These are phyloP conservation scores for Ranitomeya imitator DNA, from an alignment of 2,113 vertebrate genomes.

Conservation along the genomic window DNA sequence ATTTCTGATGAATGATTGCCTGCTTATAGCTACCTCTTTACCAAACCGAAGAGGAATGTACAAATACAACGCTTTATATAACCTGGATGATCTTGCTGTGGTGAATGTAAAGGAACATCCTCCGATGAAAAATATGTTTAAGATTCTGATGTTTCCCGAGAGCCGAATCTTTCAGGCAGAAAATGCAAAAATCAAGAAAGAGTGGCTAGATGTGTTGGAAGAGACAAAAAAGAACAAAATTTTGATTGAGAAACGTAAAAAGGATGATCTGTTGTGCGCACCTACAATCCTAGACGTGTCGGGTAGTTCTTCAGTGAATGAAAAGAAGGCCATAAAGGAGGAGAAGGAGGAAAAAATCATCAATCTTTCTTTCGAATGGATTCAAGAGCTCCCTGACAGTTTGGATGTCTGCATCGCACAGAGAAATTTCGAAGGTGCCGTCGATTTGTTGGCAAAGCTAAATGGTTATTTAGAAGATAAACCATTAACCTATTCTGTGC, in stretches of 20 bases:
- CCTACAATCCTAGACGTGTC: slow-evolving; percentile 71
- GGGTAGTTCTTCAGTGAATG: slow-evolving; percentile 79
- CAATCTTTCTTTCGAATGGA: slow-evolving; percentile 90
- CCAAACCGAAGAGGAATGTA: slow-evolving; percentile 88
- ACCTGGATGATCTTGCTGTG: slow-evolving; percentile 89
- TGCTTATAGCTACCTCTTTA: slow-evolving; percentile 90
- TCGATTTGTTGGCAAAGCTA: slow-evolving; percentile 93
- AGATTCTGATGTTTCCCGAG: slow-evolving; percentile 97
- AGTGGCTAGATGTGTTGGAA: slow-evolving; percentile 96
- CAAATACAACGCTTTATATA: slow-evolving; percentile 89
- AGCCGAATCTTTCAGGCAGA: slow-evolving; percentile 96
- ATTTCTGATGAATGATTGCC: slow-evolving; percentile 96
- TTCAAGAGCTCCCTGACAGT: slow-evolving; percentile 95
- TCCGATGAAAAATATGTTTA: slow-evolving; percentile 99
- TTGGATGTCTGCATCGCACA: slow-evolving; percentile 96
- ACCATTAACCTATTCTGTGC: slow-evolving; percentile 80
- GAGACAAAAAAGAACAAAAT: slow-evolving; percentile 90
- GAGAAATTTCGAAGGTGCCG: slow-evolving; percentile 94
- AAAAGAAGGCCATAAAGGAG: slow-evolving; percentile 65
- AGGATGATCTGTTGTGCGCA: slow-evolving; percentile 74
- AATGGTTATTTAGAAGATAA: slow-evolving; percentile 86
- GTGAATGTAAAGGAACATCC: slow-evolving; percentile 98
- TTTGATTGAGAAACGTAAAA: slow-evolving; percentile 80
- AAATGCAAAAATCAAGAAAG: slow-evolving; percentile 98
- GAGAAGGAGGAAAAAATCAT: slow-evolving; percentile 79